These are phyloP conservation scores for Alcis repandata DNA, from an alignment of 2,888 invertebrate species.

Conservation along the genomic window DNA sequence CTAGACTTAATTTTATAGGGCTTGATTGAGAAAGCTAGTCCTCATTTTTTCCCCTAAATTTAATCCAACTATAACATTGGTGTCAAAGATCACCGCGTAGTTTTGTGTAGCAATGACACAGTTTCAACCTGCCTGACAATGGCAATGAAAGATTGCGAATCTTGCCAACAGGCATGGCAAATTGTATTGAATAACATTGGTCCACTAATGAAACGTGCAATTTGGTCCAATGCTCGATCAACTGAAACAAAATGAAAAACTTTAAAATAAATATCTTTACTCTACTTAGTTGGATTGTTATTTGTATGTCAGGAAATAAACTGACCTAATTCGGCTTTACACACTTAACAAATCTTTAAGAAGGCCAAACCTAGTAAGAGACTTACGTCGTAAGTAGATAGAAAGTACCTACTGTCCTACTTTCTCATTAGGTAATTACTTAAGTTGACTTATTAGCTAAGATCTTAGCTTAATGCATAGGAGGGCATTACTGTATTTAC, in stretches of 20 bases:
- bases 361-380: background rate
- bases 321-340: background rate
- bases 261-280: background rate
- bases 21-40: constrained; percentile 14
- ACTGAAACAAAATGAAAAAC: constrained; percentile 36
- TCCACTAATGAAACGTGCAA: constrained; percentile 45
- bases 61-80: constrained; percentile 8
- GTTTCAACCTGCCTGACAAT: constrained; percentile 59
- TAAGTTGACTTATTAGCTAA: constrained; percentile 4
- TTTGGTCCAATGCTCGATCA: constrained; percentile 43
- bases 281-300: background rate
- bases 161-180: constrained; percentile 45
- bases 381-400: background rate
- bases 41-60: constrained; percentile 15
- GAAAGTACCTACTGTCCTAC: background rate
- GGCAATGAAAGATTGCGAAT: constrained; percentile 61
- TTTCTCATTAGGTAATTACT: constrained; percentile 2
- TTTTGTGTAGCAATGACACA: constrained; percentile 51
- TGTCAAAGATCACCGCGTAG: constrained; percentile 31
- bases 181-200: constrained; percentile 51
- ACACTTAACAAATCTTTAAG: background rate
- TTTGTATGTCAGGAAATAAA: too few species aligned
- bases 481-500: background rate
- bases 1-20: constrained; percentile 3
- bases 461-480: background rate